Conservation (phyloP, 2,113 vertebrate species). For the Rutilus rutilus region DNA sequence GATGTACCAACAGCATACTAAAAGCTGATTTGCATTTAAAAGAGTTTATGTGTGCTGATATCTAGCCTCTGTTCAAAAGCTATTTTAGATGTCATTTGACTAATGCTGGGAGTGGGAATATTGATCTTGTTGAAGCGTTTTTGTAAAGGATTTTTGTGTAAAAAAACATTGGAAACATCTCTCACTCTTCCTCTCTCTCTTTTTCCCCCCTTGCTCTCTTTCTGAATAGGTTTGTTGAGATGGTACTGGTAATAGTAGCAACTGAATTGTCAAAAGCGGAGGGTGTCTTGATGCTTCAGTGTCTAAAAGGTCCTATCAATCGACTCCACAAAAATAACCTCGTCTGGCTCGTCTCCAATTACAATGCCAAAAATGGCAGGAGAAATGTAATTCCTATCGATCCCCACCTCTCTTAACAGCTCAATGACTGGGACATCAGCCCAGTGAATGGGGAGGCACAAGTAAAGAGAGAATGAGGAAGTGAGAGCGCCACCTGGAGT, state of each 20-base stretch:
- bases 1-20: neutral
- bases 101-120: neutral
- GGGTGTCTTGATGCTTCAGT: slow-evolving; percentile 22
- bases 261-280: slow-evolving; percentile 27
- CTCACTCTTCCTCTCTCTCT: neutral
- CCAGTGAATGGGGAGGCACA: slow-evolving; percentile 1
- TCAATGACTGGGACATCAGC: slow-evolving; percentile 50
- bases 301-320: slow-evolving; percentile 41
- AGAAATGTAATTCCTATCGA: slow-evolving; percentile 62
- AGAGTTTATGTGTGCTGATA: neutral
- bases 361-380: slow-evolving; percentile 47
- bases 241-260: slow-evolving; percentile 31
- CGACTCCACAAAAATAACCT: slow-evolving; percentile 39
- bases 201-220: neutral
- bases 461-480: neutral
- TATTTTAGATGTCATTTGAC: slow-evolving; percentile 1
- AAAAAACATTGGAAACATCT: slow-evolving; percentile 39
- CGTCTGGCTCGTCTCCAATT: slow-evolving; percentile 48
- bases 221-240: slow-evolving; percentile 10
- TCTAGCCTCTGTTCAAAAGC: slow-evolving; percentile 3
- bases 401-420: slow-evolving; percentile 57
- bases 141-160: neutral
- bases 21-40: neutral
- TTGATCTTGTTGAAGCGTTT: slow-evolving; percentile 9
- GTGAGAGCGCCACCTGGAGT: slow-evolving; percentile 10